A percentile compares a stretch with the other conserved stretches of the same genome.
Evolutionary conservation across 2,797 vertebrate genomes (phyloP).

Genomic region (Sphaeramia orbicularis): DNA sequence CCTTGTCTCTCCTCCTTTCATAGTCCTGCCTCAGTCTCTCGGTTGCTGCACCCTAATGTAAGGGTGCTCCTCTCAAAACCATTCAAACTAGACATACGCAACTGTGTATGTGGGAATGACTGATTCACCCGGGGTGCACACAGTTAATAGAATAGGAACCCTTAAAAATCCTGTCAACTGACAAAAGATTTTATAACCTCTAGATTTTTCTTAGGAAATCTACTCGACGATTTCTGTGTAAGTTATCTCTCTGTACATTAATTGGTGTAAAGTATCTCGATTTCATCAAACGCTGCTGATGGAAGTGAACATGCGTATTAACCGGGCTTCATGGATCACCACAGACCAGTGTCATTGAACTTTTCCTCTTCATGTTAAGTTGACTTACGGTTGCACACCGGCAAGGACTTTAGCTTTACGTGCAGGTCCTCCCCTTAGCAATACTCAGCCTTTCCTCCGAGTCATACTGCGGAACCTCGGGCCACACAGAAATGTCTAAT

Average conservation of each 20-base stretch:
- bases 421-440: constrained; percentile 64
- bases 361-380: constrained; percentile 35
- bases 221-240: constrained; percentile 27
- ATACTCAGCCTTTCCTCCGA: constrained; percentile 62
- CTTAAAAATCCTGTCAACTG: constrained; percentile 36
- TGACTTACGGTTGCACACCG: constrained; percentile 51
- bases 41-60: constrained; percentile 13
- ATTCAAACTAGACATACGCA: constrained; percentile 38
- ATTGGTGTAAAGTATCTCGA: constrained; percentile 51
- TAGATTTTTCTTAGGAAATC: constrained; percentile 37
- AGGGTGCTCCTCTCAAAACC: constrained; percentile 37
- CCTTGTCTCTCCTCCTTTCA: constrained; percentile 43
- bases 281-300: constrained; percentile 68
- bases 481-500: constrained; percentile 43
- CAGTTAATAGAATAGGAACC: constrained; percentile 44
- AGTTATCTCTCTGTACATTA: constrained; percentile 44
- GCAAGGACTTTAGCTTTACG: constrained; percentile 49
- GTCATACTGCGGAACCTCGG: constrained; percentile 37
- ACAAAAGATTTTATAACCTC: constrained; percentile 50
- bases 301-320: constrained; percentile 47
- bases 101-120: constrained; percentile 25
- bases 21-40: constrained; percentile 52
- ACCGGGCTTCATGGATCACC: constrained; percentile 38
- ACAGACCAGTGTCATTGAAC: constrained; percentile 36
- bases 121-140: constrained; percentile 28